Base-by-base conservation (phyloP, 2,797 vertebrate genomes). In the Buphagus erythrorhynchus region DNA sequence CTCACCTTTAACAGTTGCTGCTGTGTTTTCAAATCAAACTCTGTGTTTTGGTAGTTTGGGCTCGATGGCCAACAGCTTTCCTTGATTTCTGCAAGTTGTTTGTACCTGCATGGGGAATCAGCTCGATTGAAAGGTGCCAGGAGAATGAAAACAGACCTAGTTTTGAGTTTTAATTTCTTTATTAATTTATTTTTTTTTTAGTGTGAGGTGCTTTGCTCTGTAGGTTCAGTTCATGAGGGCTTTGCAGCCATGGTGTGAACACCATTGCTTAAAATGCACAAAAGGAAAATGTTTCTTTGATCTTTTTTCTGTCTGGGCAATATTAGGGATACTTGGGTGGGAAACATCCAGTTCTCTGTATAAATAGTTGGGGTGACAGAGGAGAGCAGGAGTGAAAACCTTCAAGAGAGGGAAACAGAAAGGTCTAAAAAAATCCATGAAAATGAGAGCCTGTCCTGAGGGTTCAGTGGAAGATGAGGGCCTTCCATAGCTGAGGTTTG, bases 11-110 rank as follows among this genome's bases (percentile, higher is more conserved):
- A 63, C 88, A 55, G 69, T 9, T 6, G 20, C 86, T 91, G 71
- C 92, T 52, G 75, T 97, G 93, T 96, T 96, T 95, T 86, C 90
- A 91, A 61, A 91, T 83, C 92, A 75, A 10, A 43, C 68, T 36
- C 81, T 2, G 0, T 89, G 84, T 92, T 95, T 88, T 76, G 95
- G 26, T 29, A 6, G 61, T 83, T 80, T 25, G 46, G 59, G 61
- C 52, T 91, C 1, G 3, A 91, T 51, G 61, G 69, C 81, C 45
- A 36, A 8, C 74, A 29, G 52, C 65, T 92, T 54, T 92, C 45
- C 55, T n/a, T 36, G 69, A 78, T 63, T 89, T 49, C 48, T 58
- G n/a, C 15, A 16, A 67, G 77, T 61, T 90, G 80, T 86, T 92
- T 94, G 59, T 61, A 26, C 28, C 62, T 78, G 38, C 29, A 2